Evolutionary conservation across 2,888 invertebrate genomes (phyloP).

Genomic region (Callimorpha dominula): DNA sequence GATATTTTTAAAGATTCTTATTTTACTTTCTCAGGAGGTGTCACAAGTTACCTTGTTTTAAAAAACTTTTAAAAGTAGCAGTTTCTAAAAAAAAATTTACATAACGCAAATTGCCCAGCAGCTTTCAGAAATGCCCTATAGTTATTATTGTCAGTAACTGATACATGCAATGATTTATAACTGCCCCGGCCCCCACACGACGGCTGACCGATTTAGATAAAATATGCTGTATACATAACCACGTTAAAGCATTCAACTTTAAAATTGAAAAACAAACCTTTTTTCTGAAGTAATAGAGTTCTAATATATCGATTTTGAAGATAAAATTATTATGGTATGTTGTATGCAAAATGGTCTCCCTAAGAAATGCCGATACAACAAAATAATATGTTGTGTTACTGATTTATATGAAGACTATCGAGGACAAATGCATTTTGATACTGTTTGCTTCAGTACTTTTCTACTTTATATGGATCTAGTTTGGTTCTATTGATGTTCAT

Average conservation of each 20-base stretch:
- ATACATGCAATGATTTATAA: slow-evolving; percentile 73
- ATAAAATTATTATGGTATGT: slow-evolving; percentile 38
- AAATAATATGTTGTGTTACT: slow-evolving; percentile 66
- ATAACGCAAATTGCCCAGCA: slow-evolving; percentile 27
- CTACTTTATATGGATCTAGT: slow-evolving; percentile 7
- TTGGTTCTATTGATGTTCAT: background rate
- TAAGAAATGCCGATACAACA: slow-evolving; percentile 71
- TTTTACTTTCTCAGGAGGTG: too few relatives aligned
- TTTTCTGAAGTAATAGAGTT: fast-evolving
- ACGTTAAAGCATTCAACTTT: slow-evolving; percentile 31
- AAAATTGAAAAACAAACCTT: slow-evolving; percentile 20
- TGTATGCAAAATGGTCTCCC: slow-evolving; percentile 68
- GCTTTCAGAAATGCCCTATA: slow-evolving; percentile 58
- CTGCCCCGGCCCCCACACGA: slow-evolving; percentile 74
- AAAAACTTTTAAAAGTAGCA: background rate
- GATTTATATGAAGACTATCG: slow-evolving; percentile 71
- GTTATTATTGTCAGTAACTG: slow-evolving; percentile 60
- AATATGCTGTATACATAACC: slow-evolving; percentile 61
- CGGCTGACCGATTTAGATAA: slow-evolving; percentile 79
- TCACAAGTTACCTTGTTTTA: background rate
- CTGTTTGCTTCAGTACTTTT: slow-evolving; percentile 28
- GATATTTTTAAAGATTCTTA: background rate
- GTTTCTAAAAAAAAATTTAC: too few relatives aligned
- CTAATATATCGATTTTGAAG: background rate
- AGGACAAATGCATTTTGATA: slow-evolving; percentile 62